Evolutionary conservation across 1,140 invertebrate species (phyloP), one percentile per base, ranked within the genome.

Genomic region (Drosophila suzukii): DNA sequence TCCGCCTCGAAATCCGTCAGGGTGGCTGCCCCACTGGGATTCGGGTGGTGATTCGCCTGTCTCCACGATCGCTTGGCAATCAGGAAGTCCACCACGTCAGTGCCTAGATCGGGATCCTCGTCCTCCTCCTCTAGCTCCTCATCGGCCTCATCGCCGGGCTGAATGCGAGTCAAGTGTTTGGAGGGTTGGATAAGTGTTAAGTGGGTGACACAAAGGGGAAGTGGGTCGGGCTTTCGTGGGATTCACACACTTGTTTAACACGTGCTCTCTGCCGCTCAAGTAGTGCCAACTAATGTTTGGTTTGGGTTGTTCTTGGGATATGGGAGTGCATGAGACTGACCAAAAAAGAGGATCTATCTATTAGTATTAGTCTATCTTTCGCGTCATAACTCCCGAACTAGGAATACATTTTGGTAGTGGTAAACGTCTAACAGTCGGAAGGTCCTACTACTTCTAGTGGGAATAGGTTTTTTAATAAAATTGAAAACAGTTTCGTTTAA

Each of bases 1-100:
- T 92, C 92, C 6, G 92, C 92, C 60, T 92, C 92, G 27, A 92
- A 92, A 54, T 92, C 92, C 61, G 86, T 90, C 39, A 91, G 51
- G 1, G 83, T 91, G 15, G 86, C 73, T 32, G 63, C 20, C 4
- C 63, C 55, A 47, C 46, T 44, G 12, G 73, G 43, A 38, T 58
- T 68, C 39, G 54, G 49, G 20, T 61, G 63, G 46, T 49, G 32
- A 10, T 5, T 76, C 20, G 55, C 17, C 10, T 56, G 86, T 17
- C 80, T 73, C 78, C 78, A 86, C 47, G 71, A 65, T 34, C 81
- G 86, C 65, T 90, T 90, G 10, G 78, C 65, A 38, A 90, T 76
- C 53, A 84, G 63, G 43, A 82, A 72, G 30, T 90, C 82, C 47
- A 90, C 85, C 65, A 90, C 81, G 46, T 90, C 89, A 44, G 66